Evolutionary conservation across 2,797 vertebrate genomes (phyloP), one percentile per base, ranked within the genome.

Genomic region (Tadarida brasiliensis): DNA sequence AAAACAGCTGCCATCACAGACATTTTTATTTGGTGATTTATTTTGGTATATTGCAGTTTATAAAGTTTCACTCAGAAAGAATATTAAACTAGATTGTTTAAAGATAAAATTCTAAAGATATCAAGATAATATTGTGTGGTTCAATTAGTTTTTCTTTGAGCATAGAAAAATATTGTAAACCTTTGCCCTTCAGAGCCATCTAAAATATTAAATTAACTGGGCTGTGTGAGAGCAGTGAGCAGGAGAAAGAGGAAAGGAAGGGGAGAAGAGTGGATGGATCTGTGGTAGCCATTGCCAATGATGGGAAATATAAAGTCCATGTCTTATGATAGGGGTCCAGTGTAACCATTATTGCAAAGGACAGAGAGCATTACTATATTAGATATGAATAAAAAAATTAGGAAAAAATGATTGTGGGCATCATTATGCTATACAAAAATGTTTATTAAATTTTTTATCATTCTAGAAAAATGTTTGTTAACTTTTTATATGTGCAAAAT

Each of bases 41-140:
- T 39, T 96, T 93, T 61, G 26, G 57, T 54, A 28, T n/a, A 39
- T 56, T 67, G 24, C 35, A 70, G n/a, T 49, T 93, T 76, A 71
- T 49, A 39, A 26, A 90, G 20, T 84, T 92, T 94, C 24, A 93
- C 16, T 94, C 6, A 54, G 54, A 88, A 85, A 88, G 26, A 94
- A 56, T 33, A 78, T 82, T 74, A 82, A 82, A 44, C 26, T 82
- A 77, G 11, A 56, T 78, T 6, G 47, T 56, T 67, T 89, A 83
- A 83, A 83, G 54, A 81, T 30, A 77, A 77, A 74, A 10, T 92
- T 92, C 76, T 92, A 57, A 90, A 93, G 22, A 92, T 65, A 74
- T 61, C 24, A 70, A 85, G 35, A 74, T 83, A 76, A 44, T 63
- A 19, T 35, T 78, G 24, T 54, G 20, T 76, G 39, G 28, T 68